Percentiles rank a stretch among this genome's conserved stretches.
These are phyloP conservation scores for Ascidia mentula DNA, from an alignment of 23 tunicate species.

Conservation along the genomic window DNA sequence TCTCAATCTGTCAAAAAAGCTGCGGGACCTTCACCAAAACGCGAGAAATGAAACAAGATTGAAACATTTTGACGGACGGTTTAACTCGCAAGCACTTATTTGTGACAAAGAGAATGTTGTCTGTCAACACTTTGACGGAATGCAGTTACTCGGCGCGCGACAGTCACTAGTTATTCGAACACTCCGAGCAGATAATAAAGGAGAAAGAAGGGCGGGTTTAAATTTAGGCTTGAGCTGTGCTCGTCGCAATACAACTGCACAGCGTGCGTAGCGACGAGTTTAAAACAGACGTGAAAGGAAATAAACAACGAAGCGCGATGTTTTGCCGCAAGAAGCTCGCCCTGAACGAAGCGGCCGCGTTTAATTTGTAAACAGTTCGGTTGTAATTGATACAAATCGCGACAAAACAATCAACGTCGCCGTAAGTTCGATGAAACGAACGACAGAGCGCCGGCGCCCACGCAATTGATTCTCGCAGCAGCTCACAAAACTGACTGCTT, in stretches of 20 bases:
- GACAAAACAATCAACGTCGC: neutral
- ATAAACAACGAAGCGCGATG: neutral
- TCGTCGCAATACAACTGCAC: neutral
- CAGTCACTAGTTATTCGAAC: neutral
- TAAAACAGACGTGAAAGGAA: neutral
- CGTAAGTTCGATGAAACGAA: neutral
- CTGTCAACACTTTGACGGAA: neutral
- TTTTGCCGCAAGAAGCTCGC: neutral
- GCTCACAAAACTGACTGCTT: neutral
- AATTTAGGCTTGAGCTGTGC: neutral
- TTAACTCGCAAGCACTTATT: too few relatives aligned
- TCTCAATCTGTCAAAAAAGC: too few relatives aligned
- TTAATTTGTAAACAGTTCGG: neutral
- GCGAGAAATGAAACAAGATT: too few relatives aligned
- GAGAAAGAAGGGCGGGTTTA: neutral
- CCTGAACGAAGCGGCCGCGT: too few relatives aligned
- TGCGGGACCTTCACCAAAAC: too few relatives aligned
- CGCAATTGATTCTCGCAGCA: neutral
- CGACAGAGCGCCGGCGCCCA: neutral
- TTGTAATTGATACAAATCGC: neutral
- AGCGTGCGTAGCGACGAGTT: neutral
- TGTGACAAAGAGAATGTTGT: too few relatives aligned
- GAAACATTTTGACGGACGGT: too few relatives aligned
- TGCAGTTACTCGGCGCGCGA: too few relatives aligned
- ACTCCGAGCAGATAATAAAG: neutral